phyloP scores from a whole-genome alignment of 2,797 vertebrate species.

The Hirundo rustica region DNA sequence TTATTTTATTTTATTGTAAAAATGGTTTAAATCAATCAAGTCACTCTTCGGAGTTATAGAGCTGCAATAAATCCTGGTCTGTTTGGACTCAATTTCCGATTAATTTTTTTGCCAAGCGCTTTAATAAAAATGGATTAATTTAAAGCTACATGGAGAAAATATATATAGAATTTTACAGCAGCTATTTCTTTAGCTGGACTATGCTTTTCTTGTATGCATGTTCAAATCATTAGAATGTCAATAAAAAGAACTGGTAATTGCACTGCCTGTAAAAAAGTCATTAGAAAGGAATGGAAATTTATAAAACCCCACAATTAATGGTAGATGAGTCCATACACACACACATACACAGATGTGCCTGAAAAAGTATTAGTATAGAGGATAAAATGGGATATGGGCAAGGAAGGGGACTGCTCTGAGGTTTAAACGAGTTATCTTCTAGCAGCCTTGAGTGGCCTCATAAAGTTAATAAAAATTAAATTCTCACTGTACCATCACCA shows the following conservation, averaged over 20 bases:
- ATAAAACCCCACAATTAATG: background rate
- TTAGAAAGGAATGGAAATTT: constrained; percentile 18
- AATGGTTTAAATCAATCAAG: constrained; percentile 39
- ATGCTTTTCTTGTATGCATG: background rate
- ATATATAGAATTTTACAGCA: constrained; percentile 25
- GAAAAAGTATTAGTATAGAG: background rate
- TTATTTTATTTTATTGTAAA: constrained; percentile 15
- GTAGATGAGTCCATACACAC: background rate
- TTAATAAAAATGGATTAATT: constrained; percentile 50
- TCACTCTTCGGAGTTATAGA: background rate
- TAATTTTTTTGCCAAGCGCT: constrained; percentile 28
- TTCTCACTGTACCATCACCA: background rate
- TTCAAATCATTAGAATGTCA: constrained; percentile 15
- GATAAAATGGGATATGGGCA: background rate
- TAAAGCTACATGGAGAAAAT: constrained; percentile 1
- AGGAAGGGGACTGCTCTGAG: background rate
- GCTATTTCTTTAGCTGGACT: background rate
- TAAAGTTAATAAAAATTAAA: background rate
- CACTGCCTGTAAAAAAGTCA: constrained; percentile 29
- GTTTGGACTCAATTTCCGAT: constrained; percentile 1
- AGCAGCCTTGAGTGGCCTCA: background rate
- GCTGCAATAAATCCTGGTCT: constrained; percentile 17
- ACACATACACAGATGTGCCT: background rate
- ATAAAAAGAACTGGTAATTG: constrained; percentile 20
- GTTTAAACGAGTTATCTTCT: background rate